Evolutionary conservation across 2,113 vertebrate species (phyloP), one percentile per base, ranked within the genome.

Genomic region (Phalacrocorax aristotelis): DNA sequence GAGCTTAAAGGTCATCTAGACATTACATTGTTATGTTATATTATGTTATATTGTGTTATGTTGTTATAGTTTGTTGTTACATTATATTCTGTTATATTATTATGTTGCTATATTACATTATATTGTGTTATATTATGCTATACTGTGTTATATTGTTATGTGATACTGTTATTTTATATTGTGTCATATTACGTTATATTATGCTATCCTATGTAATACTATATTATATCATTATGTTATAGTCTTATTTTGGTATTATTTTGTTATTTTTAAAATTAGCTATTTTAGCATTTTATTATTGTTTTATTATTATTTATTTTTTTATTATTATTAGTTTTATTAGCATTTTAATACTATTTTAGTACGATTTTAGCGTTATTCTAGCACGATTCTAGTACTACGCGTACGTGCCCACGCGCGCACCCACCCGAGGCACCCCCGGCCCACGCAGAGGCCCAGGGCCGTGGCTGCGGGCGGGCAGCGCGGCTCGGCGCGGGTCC

Each of bases 261-360:
- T 42, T 19, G 8, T 3, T 19, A 20, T 13, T 21, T 38, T 38
- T 38, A 38, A 38, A 16, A 6, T 26, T 64, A 17, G n/a, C 3
- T 5, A 22, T 54, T 21, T 40, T 26, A 10, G 5, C 20, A 11
- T 40, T 40, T 52, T 54, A 25, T 68, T 34, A 34, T 34, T 23
- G 58, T 10, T 32, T 23, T 11, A 32, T 6, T 6, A 1, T 13
- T 25, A 11, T 34, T 4, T 7, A 1, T 3, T 8, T 44, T 8
- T 51, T 54, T 2, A 16, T 32, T 42, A 25, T 30, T 29, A 6
- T 58, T 8, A 19, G 38, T 34, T 34, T 58, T 13, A 34, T 21
- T 34, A 34, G 11, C 21, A 34, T 7, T 30, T 54, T 29, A 26
- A 25, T 52, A 27, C 15, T 52, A 15, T 29, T 54, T 54, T 30